Conservation (phyloP, 2,113 vertebrate species). For the Phalacrocorax pelagicus region DNA sequence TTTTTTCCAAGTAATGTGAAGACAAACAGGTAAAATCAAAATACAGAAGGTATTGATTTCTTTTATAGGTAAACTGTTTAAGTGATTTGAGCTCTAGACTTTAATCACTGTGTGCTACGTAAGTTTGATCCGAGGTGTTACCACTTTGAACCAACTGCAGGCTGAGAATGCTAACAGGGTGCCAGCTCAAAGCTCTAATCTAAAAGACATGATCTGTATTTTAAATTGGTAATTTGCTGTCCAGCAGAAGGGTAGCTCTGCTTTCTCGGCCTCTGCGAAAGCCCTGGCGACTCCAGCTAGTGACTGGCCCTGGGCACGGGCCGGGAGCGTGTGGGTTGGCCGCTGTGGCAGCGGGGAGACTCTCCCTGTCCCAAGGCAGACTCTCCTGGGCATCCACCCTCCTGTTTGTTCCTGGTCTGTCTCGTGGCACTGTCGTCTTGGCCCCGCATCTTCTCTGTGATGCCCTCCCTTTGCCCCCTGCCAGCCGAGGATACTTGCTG, state of each 20-base stretch:
- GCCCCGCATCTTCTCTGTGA: no score
- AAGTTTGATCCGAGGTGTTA: background rate
- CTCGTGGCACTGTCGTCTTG: rapidly evolving
- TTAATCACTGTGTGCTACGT: background rate
- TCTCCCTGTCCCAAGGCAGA: background rate
- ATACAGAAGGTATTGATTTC: background rate
- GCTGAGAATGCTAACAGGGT: background rate
- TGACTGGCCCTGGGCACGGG: background rate
- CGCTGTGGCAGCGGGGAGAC: rapidly evolving
- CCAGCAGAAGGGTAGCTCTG: background rate
- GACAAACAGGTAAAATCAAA: background rate
- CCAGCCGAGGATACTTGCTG: background rate
- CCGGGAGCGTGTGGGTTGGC: background rate
- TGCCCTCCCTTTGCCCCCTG: background rate
- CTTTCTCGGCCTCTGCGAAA: background rate
- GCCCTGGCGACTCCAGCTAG: rapidly evolving
- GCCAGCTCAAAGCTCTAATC: background rate
- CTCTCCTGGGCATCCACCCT: rapidly evolving
- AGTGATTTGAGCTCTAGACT: background rate
- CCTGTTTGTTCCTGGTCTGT: background rate
- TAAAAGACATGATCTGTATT: background rate
- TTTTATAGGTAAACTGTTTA: background rate
- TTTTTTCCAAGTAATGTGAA: background rate
- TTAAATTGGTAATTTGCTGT: background rate
- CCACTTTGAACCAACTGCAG: background rate